A percentile compares a stretch with the other conserved stretches of the same genome.
Evolutionary conservation across 2,797 vertebrate genomes (phyloP).

Genomic region (Enteromius thamalakanensis): DNA sequence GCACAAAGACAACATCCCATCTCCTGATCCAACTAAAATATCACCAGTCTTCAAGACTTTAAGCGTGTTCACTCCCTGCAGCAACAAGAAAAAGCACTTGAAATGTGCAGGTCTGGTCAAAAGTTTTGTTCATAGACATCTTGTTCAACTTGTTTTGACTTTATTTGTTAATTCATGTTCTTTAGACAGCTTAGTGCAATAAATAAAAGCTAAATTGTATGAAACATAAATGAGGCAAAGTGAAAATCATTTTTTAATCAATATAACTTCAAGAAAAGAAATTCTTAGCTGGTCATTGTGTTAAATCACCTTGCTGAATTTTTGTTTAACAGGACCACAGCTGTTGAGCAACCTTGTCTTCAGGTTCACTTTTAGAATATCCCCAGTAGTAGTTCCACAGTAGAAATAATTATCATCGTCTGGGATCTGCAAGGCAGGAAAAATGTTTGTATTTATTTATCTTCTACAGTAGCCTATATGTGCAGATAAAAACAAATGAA

Average conservation of each 20-base stretch:
- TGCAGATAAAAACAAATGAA: neutral
- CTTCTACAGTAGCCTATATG: neutral
- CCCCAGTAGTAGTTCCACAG: slow-evolving; percentile 89
- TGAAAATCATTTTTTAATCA: neutral
- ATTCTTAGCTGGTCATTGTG: neutral
- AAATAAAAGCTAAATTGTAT: neutral
- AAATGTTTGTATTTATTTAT: neutral
- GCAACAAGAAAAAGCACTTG: neutral
- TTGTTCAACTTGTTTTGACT: neutral
- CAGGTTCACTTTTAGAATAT: slow-evolving; percentile 85
- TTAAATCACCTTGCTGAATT: slow-evolving; percentile 78
- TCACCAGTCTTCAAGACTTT: slow-evolving; percentile 79
- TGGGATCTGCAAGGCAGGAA: slow-evolving; percentile 72
- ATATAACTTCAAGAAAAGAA: neutral
- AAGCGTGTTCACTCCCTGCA: slow-evolving; percentile 83
- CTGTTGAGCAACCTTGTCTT: slow-evolving; percentile 75
- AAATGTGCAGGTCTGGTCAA: neutral
- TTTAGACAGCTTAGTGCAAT: neutral
- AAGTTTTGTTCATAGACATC: neutral
- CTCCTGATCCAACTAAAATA: slow-evolving; percentile 85
- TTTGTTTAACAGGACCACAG: slow-evolving; percentile 81
- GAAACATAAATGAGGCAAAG: neutral
- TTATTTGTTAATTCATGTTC: neutral
- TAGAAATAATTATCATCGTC: slow-evolving; percentile 83
- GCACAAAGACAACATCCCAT: slow-evolving; percentile 81